Base-by-base conservation (phyloP, 2,797 vertebrate species). In the Sebastes nivosus region DNA sequence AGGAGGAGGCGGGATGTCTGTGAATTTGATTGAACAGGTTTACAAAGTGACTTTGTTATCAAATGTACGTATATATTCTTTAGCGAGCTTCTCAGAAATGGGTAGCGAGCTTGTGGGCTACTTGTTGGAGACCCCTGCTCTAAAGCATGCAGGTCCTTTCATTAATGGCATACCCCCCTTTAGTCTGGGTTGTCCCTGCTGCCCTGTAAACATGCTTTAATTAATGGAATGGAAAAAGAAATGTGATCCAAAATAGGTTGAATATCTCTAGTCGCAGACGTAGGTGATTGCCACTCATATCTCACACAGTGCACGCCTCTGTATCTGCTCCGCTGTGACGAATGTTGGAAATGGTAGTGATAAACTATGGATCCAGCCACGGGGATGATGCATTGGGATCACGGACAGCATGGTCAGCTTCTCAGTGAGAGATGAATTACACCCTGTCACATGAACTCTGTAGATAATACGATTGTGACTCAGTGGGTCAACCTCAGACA, bases 401-500 rank as follows among this genome's bases (percentile, higher is more conserved):
- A 61, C 3, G 27, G 73, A 63, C 66, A 46, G 61, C 13, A 18
- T 9, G 58, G 70, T 80, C 67, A 71, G 38, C 50, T 52, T 71
- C 81, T 32, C 60, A 12, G 72, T 10, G 16, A 59, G 58, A 65
- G 68, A 84, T 72, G 63, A 84, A 85, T 87, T 80, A 74, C 81
- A 76, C 52, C 46, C 74, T 63, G 72, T 88, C 81, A 92, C 71
- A 83, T 83, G 77, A 80, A 71, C 57, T 61, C 59, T 73, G 66
- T 52, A 46, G 69, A 61, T 77, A 69, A 78, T 75, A 72, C 38
- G 54, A 78, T 16, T 79, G 75, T 22, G 80, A 83, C 50, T 67
- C 57, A 55, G 18, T 34, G 20, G 64, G 14, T 55, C 30, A 16
- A 80, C 80, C 76, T 67, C 68, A 46, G 72, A 79, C 55, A 59